Conservation (phyloP, 2,113 vertebrate species). For the Mobula birostris region DNA sequence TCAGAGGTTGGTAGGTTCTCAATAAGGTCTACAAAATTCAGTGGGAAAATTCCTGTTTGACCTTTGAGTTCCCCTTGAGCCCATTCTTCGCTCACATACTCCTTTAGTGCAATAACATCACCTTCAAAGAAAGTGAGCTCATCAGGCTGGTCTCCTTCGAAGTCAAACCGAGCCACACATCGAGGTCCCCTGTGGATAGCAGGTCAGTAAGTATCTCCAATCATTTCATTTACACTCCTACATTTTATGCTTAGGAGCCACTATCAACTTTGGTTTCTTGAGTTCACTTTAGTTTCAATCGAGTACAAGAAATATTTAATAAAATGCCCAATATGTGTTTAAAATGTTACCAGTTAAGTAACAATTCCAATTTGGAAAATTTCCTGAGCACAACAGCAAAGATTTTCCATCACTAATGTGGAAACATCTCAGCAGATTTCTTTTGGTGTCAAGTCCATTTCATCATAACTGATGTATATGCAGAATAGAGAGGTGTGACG, state of each 20-base stretch:
- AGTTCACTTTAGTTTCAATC: not conserved
- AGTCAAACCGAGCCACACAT: conserved; percentile 82
- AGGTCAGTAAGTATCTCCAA: not conserved
- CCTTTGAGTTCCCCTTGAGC: conserved; percentile 67
- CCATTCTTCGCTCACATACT: conserved; percentile 81
- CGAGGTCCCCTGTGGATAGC: conserved; percentile 63
- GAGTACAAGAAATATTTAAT: not conserved
- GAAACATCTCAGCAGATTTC: not conserved
- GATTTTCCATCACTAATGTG: not conserved
- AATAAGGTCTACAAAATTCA: conserved; percentile 81
- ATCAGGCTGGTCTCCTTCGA: conserved; percentile 74
- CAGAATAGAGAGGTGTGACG: not conserved
- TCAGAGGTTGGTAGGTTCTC: conserved; percentile 66
- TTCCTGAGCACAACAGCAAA: not conserved
- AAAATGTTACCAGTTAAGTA: not conserved
- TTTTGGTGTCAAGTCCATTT: not conserved
- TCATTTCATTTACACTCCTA: no score
- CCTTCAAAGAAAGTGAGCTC: conserved; percentile 86
- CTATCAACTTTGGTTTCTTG: not conserved
- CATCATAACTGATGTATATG: not conserved
- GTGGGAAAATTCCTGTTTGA: conserved; percentile 72
- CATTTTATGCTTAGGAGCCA: not conserved
- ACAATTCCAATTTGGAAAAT: not conserved
- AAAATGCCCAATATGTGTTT: not conserved
- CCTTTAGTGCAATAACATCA: conserved; percentile 74